Base-by-base conservation (phyloP, 2,113 vertebrate genomes). In the Nasalis larvatus region DNA sequence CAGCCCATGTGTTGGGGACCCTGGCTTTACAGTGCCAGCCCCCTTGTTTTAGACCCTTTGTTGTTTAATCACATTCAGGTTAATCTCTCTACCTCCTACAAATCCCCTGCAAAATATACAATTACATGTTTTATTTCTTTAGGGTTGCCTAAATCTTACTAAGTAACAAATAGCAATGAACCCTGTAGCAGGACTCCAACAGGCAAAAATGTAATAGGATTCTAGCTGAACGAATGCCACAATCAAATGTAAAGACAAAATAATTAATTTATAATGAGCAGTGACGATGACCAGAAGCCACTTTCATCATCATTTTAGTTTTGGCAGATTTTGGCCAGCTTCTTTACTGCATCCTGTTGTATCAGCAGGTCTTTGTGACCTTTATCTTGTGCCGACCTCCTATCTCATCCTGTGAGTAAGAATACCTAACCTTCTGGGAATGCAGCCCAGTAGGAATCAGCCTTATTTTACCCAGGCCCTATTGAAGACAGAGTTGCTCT, bases 151-250 rank as follows among this genome's bases (percentile, higher is more conserved):
- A 77, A 85, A 81, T 90, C 82, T 95, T 89, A 8, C 45, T 89
- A 60, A 49, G 37, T 52, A 80, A 86, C 8, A 37, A 93, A 6
- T 3, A 83, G 66, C 54, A 94, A 52, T 45, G 25, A 93, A 80
- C 30, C 52, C n/a, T 87, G 76, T 92, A 93, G 40, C 49, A 86
- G 40, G 58, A 92, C 95, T 93, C 82, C 81, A 95, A 91, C 40
- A 95, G 90, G 49, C 83, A 56, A 94, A 83, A 97, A 92, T 7
- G 17, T 32, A 96, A 95, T 77, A 74, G 69, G 86, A 80, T 89
- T 80, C 9, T 37, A 87, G 35, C 6, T 77, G 49, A 97, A 92
- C 85, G 25, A 92, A 83, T 23, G 58, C 40, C n/a, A 81, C 21
- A 73, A 89, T 77, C 21, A 89, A 90, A 66, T 42, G 25, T 94